Evolutionary conservation across 2,888 invertebrate species (phyloP), one percentile per base, ranked within the genome.

Genomic region (Hermodice carunculata): DNA sequence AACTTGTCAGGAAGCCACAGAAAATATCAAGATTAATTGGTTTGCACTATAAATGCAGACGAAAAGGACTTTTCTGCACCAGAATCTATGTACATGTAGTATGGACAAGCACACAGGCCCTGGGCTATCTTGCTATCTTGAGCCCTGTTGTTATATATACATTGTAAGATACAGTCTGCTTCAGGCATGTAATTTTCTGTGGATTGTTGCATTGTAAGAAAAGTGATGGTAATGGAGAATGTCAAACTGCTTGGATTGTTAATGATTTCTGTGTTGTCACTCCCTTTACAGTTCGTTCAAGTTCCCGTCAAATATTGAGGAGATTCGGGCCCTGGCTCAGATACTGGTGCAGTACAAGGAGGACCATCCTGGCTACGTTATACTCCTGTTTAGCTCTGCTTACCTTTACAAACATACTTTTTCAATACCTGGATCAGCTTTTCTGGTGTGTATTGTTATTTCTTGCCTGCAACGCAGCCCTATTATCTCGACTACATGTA

Each of bases 381-480:
- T 89, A 0, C 53, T 87, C 1, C 79, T 90, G 4, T 90, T 89
- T 80, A 85, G 86, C 49, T 86, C 86, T 64, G 88, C 88, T 0
- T 90, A 90, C 77, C 74, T 90, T 24, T 90, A 89, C 82, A 90
- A 90, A 77, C 90, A 90, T 78, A 86, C 89, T n/a, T 90, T 90
- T 83, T 89, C 89, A 54, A 89, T 90, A 67, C 90, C 90, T 42
- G 90, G 90, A 28, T 90, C 90, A 29, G 89, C 88, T 37, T 87
- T 90, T 62, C 73, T 90, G 86, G 90, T 90, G 78, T 81, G 85
- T 59, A n/a, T 26, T n/a, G n/a, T n/a, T n/a, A n/a, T n/a, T n/a
- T n/a, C n/a, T n/a, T n/a, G n/a, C n/a, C n/a, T n/a, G n/a, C n/a
- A n/a, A n/a, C n/a, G n/a, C n/a, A n/a, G n/a, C n/a, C n/a, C n/a